phyloP scores from a whole-genome alignment of 2,113 vertebrate genomes.

The Bombycilla garrulus region DNA sequence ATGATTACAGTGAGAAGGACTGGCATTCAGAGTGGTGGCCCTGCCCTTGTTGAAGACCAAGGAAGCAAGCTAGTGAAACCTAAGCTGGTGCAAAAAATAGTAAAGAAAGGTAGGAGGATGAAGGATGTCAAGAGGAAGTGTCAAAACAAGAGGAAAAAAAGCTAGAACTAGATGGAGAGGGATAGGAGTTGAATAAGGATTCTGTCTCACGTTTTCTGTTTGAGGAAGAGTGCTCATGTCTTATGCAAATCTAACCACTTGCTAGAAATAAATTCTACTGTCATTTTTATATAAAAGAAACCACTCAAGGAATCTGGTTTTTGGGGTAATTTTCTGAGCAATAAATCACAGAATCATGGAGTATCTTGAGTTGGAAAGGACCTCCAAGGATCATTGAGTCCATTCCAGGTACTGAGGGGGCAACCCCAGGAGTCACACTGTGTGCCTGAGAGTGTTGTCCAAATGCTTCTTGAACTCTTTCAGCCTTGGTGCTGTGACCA shows the following conservation, averaged over 20 bases:
- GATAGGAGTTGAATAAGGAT: neutral
- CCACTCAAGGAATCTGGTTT: neutral
- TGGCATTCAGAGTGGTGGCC: neutral
- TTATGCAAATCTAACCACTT: neutral
- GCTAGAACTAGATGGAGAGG: neutral
- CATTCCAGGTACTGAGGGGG: neutral
- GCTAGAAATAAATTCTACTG: neutral
- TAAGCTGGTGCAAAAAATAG: neutral
- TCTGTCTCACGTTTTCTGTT: neutral
- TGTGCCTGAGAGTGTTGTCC: fast-evolving
- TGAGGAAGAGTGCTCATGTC: neutral
- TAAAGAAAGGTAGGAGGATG: neutral
- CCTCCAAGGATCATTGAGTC: neutral
- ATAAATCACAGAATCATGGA: neutral
- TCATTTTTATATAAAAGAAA: neutral
- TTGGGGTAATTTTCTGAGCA: neutral
- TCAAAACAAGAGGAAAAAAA: neutral
- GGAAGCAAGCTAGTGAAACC: neutral
- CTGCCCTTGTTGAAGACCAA: neutral
- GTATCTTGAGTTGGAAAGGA: neutral
- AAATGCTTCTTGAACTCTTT: neutral
- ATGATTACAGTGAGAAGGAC: neutral
- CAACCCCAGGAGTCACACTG: fast-evolving
- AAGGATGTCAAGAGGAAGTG: neutral
- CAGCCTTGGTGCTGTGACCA: neutral